Evolutionary conservation across 2,888 invertebrate genomes (phyloP).

Genomic region (Cynaeus angustus): DNA sequence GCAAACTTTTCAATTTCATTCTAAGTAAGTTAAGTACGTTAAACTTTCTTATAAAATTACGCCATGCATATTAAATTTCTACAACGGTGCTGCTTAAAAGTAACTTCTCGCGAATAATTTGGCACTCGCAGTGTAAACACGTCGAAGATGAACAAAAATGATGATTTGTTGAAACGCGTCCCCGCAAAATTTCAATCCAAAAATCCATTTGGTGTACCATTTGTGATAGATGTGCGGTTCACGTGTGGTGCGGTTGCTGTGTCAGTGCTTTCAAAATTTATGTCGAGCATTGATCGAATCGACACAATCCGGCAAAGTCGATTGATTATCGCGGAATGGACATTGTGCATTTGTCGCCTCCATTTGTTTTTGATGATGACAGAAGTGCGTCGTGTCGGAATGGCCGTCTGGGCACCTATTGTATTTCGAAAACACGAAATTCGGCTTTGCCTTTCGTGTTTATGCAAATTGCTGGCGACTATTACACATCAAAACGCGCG

Average conservation of each 20-base stretch:
- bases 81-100: not conserved
- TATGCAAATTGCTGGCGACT: constrained; percentile 45
- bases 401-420: constrained; percentile 42
- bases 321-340: constrained; percentile 45
- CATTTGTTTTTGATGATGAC: constrained; percentile 25
- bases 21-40: constrained; percentile 11
- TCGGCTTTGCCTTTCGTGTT: constrained; percentile 49
- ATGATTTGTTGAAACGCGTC: too few relatives aligned
- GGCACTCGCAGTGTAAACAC: not conserved
- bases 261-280: constrained; percentile 49
- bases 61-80: constrained; percentile 4
- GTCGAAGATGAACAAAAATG: too few relatives aligned
- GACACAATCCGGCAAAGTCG: constrained; percentile 40
- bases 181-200: not conserved
- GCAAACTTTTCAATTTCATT: constrained; percentile 6
- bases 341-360: constrained; percentile 35
- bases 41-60: not conserved
- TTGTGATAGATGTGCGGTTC: constrained; percentile 47
- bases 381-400: constrained; percentile 24
- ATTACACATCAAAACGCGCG: constrained; percentile 12
- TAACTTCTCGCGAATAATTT: not conserved
- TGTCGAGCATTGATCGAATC: constrained; percentile 31
- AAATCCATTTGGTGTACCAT: constrained; percentile 16
- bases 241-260: constrained; percentile 41
- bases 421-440: constrained; percentile 49